Evolutionary conservation across 2,888 invertebrate species (phyloP).

Genomic region (Drosophila silvestris): DNA sequence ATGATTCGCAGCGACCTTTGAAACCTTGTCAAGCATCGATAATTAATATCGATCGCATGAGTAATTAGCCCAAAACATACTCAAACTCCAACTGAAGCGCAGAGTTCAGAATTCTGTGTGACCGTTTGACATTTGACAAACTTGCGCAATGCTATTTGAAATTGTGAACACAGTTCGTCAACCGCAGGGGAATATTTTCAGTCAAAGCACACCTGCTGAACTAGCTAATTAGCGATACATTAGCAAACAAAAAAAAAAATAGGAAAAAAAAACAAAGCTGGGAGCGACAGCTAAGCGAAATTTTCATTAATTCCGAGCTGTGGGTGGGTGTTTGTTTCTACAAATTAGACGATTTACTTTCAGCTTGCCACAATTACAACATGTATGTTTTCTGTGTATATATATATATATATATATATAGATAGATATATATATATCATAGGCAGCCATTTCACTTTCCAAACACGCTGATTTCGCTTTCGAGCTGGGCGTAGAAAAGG

Average conservation of each 20-base stretch:
- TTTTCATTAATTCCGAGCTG: slow-evolving; percentile 38
- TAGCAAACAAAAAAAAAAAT: slow-evolving; percentile 45
- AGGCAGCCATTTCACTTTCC: slow-evolving; percentile 60
- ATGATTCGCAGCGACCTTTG: background rate
- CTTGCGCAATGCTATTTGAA: background rate
- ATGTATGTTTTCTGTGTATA: slow-evolving; percentile 3
- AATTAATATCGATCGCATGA: too few species aligned
- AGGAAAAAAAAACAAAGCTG: slow-evolving; percentile 10
- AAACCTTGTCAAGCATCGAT: background rate
- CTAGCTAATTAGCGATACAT: slow-evolving; percentile 67
- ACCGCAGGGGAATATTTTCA: slow-evolving; percentile 13
- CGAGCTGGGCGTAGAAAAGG: slow-evolving; percentile 67
- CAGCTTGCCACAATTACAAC: slow-evolving; percentile 50
- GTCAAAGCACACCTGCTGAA: slow-evolving; percentile 28
- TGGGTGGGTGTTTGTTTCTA: slow-evolving; percentile 8
- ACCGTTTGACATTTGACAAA: too few species aligned
- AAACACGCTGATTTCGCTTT: slow-evolving; percentile 59
- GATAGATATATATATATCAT: background rate
- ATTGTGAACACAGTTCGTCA: slow-evolving; percentile 33
- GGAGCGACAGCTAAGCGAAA: slow-evolving; percentile 63
- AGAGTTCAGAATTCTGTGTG: too few species aligned
- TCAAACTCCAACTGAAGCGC: too few species aligned
- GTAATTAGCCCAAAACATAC: too few species aligned
- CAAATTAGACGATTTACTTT: slow-evolving; percentile 56
- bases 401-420: background rate